Percentiles rank a stretch among this genome's conserved stretches.
Conservation (phyloP, 2,888 invertebrate genomes). For the Cantharis nigra region DNA sequence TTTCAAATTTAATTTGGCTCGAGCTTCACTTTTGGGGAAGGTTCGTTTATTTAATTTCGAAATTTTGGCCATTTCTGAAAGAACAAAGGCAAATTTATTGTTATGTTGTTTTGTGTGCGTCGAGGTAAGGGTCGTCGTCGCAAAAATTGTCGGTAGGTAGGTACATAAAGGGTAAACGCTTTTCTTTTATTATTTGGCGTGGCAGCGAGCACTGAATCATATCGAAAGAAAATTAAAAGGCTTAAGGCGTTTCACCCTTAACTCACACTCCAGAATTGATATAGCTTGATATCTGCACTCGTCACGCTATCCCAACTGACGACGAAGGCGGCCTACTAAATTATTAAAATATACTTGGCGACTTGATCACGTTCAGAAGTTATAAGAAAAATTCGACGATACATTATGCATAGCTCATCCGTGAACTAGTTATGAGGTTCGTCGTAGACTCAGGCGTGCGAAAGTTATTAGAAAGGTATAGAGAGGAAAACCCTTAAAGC, state of each 20-base stretch:
- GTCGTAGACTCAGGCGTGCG: slow-evolving; percentile 32
- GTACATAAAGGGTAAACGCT: background rate
- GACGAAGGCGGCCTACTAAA: slow-evolving; percentile 30
- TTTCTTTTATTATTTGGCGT: background rate
- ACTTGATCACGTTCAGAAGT: slow-evolving; percentile 46
- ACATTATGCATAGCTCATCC: slow-evolving; percentile 49
- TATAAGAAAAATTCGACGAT: slow-evolving; percentile 41
- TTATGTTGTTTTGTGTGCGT: background rate
- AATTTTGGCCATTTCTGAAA: background rate
- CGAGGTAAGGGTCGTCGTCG: background rate
- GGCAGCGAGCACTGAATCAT: slow-evolving; percentile 6
- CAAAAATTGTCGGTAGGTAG: background rate
- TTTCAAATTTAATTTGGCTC: background rate
- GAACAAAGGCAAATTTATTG: background rate
- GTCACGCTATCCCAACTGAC: slow-evolving; percentile 11
- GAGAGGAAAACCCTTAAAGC: slow-evolving; percentile 34
- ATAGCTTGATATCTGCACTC: slow-evolving; percentile 3
- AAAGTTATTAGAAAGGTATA: slow-evolving; percentile 33
- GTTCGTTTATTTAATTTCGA: background rate
- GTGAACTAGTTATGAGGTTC: slow-evolving; percentile 40
- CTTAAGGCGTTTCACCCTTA: slow-evolving; percentile 8
- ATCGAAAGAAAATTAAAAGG: slow-evolving; percentile 11
- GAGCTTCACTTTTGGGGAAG: background rate
- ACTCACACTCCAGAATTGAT: slow-evolving; percentile 7
- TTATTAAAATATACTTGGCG: slow-evolving; percentile 44